A percentile compares a stretch with the other conserved stretches of the same genome.
Conservation (phyloP, 1,140 invertebrate genomes). For the Cyclina sinensis region DNA sequence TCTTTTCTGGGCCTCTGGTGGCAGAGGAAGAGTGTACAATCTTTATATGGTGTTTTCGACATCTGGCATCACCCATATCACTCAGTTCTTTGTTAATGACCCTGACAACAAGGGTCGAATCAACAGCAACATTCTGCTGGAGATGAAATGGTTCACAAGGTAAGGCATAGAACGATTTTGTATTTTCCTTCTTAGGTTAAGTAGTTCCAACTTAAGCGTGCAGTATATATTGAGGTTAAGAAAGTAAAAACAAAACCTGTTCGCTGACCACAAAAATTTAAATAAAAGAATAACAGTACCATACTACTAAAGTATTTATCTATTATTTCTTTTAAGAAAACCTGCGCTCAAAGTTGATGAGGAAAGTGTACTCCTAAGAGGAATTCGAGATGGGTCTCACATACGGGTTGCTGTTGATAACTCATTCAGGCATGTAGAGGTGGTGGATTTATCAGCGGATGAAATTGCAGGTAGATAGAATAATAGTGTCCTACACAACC, state of each 20-base stretch:
- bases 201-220: not conserved
- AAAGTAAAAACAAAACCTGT: not conserved
- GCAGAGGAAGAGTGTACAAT: not conserved
- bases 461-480: not conserved
- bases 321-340: not conserved
- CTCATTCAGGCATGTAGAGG: not conserved
- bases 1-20: not conserved
- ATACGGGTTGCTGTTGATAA: not conserved
- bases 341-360: not conserved
- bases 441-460: not conserved
- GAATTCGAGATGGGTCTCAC: not conserved
- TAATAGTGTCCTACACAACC: no score
- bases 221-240: not conserved
- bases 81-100: not conserved
- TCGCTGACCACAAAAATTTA: not conserved
- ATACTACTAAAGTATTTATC: not conserved
- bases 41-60: not conserved
- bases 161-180: not conserved
- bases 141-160: slow-evolving; percentile 26
- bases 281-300: no score
- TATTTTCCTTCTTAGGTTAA: not conserved
- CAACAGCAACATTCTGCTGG: not conserved
- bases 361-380: not conserved
- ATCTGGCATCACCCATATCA: not conserved
- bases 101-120: not conserved